Percentiles rank a stretch among this genome's conserved stretches.
Conservation (phyloP, 2,797 vertebrate species). For the Rhinella marina region DNA sequence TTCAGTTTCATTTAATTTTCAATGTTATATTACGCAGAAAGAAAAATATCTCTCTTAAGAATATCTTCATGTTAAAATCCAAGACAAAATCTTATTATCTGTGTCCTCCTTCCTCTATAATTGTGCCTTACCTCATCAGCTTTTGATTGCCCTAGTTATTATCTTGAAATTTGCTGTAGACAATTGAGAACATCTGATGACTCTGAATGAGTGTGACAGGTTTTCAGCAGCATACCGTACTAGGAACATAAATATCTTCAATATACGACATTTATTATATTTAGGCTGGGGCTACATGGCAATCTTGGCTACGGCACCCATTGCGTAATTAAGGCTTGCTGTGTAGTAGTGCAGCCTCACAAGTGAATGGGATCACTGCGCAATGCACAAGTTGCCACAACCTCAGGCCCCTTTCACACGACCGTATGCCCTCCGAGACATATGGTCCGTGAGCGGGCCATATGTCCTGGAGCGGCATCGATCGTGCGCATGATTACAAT, state of each 20-base stretch:
- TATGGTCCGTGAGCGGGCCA: too few species aligned
- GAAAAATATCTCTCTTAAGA: not conserved
- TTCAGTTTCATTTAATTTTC: not conserved
- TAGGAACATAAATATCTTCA: not conserved
- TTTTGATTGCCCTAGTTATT: conserved; percentile 24
- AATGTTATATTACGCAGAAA: not conserved
- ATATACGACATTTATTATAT: not conserved
- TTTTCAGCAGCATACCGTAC: not conserved
- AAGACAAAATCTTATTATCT: not conserved
- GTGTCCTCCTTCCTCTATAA: conserved; percentile 4
- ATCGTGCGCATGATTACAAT: too few species aligned
- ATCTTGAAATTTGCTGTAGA: conserved; percentile 27
- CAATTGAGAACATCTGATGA: conserved; percentile 32
- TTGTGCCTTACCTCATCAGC: conserved; percentile 22
- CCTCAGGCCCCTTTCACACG: too few species aligned
- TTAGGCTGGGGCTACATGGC: not conserved
- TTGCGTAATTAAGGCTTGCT: too few species aligned
- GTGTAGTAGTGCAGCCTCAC: too few species aligned
- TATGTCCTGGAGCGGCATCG: too few species aligned
- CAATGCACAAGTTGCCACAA: too few species aligned
- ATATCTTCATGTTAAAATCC: not conserved
- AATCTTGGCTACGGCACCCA: too few species aligned
- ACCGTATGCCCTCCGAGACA: too few species aligned
- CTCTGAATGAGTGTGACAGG: conserved; percentile 2
- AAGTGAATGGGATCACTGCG: too few species aligned